phyloP scores from a whole-genome alignment of 2,797 vertebrate genomes.

The Odontamblyopus lacepedii region DNA sequence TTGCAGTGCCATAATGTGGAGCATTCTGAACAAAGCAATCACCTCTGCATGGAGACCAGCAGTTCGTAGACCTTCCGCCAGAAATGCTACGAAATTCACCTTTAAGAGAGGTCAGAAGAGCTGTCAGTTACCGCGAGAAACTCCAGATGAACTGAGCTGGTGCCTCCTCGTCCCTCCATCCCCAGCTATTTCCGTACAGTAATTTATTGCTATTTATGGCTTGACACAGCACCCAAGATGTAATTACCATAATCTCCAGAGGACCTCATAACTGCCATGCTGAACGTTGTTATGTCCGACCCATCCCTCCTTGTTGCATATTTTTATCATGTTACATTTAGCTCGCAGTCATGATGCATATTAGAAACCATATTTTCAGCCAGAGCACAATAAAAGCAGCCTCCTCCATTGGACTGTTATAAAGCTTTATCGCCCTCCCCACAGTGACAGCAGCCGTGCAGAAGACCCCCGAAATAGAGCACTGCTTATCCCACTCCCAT shows the following conservation, averaged over 20 bases:
- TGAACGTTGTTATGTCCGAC: not conserved
- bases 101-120: not conserved
- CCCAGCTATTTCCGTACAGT: not conserved
- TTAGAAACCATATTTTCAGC: conserved; percentile 9
- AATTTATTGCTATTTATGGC: conserved; percentile 11
- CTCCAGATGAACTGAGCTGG: not conserved
- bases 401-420: conserved; percentile 2
- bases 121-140: not conserved
- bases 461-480: conserved; percentile 52
- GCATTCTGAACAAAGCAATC: no score
- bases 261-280: conserved; percentile 3
- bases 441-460: conserved; percentile 41
- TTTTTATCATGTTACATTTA: conserved; percentile 3
- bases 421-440: conserved; percentile 36
- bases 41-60: no score
- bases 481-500: conserved; percentile 50
- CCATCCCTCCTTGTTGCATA: not conserved
- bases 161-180: not conserved
- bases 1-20: no score
- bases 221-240: conserved; percentile 1
- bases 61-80: no score
- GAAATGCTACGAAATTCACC: no score
- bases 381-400: conserved; percentile 3
- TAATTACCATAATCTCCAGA: conserved; percentile 12
- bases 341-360: not conserved